These are phyloP conservation scores for Laothoe populi DNA, from an alignment of 2,888 invertebrate species.

Conservation along the genomic window DNA sequence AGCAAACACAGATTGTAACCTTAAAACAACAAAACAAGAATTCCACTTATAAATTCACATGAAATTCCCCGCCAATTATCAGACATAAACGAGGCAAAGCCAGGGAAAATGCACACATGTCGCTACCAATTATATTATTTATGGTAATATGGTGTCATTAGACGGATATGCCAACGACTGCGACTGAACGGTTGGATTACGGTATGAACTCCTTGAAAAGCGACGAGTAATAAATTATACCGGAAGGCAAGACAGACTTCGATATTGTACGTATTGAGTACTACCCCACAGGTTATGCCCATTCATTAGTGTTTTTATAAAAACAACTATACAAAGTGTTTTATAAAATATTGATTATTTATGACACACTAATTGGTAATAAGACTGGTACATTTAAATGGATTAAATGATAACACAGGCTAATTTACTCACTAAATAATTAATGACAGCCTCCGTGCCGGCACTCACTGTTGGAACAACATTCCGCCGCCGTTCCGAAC, in stretches of 20 bases:
- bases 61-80: conserved; percentile 39
- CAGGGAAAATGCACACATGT: conserved; percentile 65
- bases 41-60: conserved; percentile 42
- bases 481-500: too few species aligned
- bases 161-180: conserved; percentile 13
- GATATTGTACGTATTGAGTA: too few species aligned
- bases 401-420: too few species aligned
- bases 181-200: background rate
- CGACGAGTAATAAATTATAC: conserved; percentile 1
- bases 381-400: too few species aligned
- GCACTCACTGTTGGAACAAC: too few species aligned
- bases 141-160: conserved; percentile 28
- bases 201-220: background rate
- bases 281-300: too few species aligned
- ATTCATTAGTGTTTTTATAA: too few species aligned
- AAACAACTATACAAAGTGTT: too few species aligned
- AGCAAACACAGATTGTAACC: background rate
- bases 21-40: conserved; percentile 23
- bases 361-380: too few species aligned
- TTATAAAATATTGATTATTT: too few species aligned
- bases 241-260: background rate
- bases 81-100: conserved; percentile 35
- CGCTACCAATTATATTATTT: conserved; percentile 60
- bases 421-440: too few species aligned
- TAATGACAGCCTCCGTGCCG: too few species aligned